Percentiles rank a stretch among this genome's conserved stretches.
Conservation (phyloP, 2,113 vertebrate genomes). For the Tragelaphus strepsiceros region DNA sequence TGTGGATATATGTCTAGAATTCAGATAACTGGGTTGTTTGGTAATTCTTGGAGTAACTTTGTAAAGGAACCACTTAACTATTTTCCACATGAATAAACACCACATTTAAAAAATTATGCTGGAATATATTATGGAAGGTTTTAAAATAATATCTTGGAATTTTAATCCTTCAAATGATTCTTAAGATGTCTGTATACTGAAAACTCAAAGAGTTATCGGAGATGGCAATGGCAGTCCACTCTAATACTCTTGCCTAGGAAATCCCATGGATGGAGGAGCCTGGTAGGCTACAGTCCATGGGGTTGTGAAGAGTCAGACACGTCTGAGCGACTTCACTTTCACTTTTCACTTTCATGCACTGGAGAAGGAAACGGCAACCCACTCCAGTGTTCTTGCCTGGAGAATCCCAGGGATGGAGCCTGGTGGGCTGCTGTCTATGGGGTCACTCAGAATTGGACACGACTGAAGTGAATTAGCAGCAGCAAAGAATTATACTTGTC, state of each 20-base stretch:
- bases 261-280: neutral
- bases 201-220: neutral
- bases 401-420: neutral
- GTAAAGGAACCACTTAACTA: neutral
- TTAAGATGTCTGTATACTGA: neutral
- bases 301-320: fast-evolving
- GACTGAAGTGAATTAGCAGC: neutral
- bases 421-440: neutral
- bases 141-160: neutral
- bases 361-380: neutral
- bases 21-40: neutral
- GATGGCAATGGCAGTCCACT: neutral
- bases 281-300: neutral
- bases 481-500: neutral
- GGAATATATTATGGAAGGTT: neutral
- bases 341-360: neutral
- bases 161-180: neutral
- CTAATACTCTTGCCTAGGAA: neutral
- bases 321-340: neutral
- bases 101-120: neutral
- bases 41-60: neutral
- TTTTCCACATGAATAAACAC: neutral
- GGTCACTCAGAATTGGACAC: fast-evolving
- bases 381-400: neutral
- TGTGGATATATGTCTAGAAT: neutral